Conservation (phyloP, 1,140 invertebrate genomes). For the Pseudomyrmex cubaensis region DNA sequence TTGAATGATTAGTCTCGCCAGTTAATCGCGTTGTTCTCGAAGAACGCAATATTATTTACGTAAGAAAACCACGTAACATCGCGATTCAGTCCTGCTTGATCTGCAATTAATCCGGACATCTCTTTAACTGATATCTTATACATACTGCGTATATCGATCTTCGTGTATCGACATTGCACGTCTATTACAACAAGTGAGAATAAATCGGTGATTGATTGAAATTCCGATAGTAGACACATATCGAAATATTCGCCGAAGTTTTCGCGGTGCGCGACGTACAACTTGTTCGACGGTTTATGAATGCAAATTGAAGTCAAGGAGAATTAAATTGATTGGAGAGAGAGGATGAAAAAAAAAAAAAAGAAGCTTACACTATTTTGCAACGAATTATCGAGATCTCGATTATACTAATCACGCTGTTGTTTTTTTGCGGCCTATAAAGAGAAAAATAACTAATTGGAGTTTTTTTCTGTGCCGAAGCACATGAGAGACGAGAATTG, state of each 20-base stretch:
- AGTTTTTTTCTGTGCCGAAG: constrained; percentile 4
- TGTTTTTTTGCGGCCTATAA: constrained; percentile 20
- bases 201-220: too few species aligned
- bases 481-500: not conserved
- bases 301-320: not conserved
- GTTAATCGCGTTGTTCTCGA: too few species aligned
- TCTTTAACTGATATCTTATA: not conserved
- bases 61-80: not conserved
- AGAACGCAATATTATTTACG: not conserved
- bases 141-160: too few species aligned
- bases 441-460: not conserved
- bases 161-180: too few species aligned
- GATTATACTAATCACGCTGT: not conserved
- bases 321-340: constrained; percentile 10
- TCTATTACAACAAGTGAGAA: too few species aligned
- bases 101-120: not conserved
- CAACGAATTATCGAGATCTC: constrained; percentile 11
- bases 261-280: not conserved
- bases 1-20: not conserved
- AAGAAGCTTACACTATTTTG: not conserved
- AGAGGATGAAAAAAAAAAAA: not conserved
- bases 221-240: too few species aligned
- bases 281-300: not conserved
- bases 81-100: not conserved
- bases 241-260: not conserved